Base-by-base conservation (phyloP, 2,888 invertebrate species). In the Latheticus oryzae region DNA sequence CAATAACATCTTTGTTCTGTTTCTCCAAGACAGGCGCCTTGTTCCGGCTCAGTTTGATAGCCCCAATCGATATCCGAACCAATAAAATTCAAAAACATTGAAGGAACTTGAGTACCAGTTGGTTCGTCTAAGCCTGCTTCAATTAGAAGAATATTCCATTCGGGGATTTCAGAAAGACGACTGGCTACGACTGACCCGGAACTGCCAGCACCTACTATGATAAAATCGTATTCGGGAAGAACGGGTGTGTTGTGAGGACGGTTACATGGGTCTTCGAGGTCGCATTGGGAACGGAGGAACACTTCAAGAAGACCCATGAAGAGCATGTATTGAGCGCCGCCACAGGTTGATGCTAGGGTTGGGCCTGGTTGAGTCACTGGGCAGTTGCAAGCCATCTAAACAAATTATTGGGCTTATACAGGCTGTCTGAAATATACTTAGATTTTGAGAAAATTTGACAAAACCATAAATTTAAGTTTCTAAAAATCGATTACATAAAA, bases 241-340 rank as follows among this genome's bases (percentile, higher is more conserved):
- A 84, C 80, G 47, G 83, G 81, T 5, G 82, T 82, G 62, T 76
- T 81, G 78, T 84, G 79, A 0, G 90, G 87, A 47, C 92, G 82
- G 7, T 90, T 89, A 71, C 93, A 93, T 1, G 93, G 93, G 78
- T 93, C 93, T 71, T 93, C 93, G 63, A 93, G 80, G 76, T 93
- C 93, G 73, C 93, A 93, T 74, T 93, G 93, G 61, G 91, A 91
- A 45, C 92, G 81, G 51, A 93, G 82, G 77, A 93, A 93, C 3
- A 93, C 93, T 74, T 93, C 93, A 32, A 93, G 82, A 2, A 93
- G 83, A 1, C 93, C 92, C 93, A 93, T 93, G 80, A 93, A 93
- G 32, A 93, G 85, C 92, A 93, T 92, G 76, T 89, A 93, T 26
- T 89, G 88, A 48, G 89, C 87, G 13, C 93, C 93, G 5, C 93